phyloP scores from a whole-genome alignment of 2,888 invertebrate genomes.

The Lasioglossum villosulum region DNA sequence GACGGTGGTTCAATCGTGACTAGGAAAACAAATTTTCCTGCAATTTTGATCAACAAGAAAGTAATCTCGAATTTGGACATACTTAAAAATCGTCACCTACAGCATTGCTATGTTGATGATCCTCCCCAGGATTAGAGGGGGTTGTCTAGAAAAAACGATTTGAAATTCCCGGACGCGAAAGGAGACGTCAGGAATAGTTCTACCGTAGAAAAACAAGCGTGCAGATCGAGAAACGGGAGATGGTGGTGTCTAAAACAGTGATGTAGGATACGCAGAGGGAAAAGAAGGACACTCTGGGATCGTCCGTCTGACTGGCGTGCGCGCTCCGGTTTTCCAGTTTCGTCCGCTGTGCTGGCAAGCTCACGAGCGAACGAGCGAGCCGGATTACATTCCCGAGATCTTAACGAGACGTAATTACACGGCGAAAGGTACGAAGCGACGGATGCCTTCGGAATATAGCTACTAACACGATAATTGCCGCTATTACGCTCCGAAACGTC shows the following conservation, averaged over 20 bases:
- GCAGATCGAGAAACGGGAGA: not conserved
- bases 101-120: not conserved
- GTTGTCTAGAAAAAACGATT: not conserved
- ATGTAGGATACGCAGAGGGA: not conserved
- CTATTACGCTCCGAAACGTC: constrained; percentile 82
- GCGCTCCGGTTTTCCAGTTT: constrained; percentile 74
- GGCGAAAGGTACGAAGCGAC: constrained; percentile 77
- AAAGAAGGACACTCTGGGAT: constrained; percentile 51
- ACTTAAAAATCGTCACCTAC: not conserved
- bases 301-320: constrained; percentile 54
- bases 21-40: not conserved
- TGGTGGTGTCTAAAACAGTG: not conserved
- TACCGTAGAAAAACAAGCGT: not conserved
- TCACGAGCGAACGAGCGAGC: constrained; percentile 40
- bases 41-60: not conserved
- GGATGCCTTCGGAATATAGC: constrained; percentile 79
- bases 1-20: not conserved
- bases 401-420: constrained; percentile 82
- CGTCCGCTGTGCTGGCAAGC: constrained; percentile 54
- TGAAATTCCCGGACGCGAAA: not conserved
- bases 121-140: not conserved
- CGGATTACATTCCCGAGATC: constrained; percentile 76
- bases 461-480: constrained; percentile 83
- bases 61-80: not conserved
- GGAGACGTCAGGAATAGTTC: not conserved